Conservation (phyloP, 1,140 invertebrate species). For the Cydia splendana region DNA sequence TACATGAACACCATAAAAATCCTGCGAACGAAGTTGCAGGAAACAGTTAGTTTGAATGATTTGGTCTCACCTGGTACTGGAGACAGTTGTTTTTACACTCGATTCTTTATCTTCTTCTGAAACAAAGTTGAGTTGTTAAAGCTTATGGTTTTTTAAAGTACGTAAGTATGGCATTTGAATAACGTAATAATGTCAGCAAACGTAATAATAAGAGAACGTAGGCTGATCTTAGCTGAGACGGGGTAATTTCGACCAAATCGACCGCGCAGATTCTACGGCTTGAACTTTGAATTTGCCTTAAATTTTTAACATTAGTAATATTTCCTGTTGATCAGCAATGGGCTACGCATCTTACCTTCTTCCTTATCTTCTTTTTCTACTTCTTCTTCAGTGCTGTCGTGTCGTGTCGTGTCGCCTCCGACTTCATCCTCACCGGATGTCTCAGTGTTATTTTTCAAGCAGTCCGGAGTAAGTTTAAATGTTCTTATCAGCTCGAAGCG, state of each 20-base stretch:
- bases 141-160: not conserved
- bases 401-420: not conserved
- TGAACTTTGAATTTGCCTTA: too few species aligned
- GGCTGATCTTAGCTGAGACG: too few species aligned
- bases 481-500: constrained; percentile 61
- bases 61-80: not conserved
- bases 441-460: constrained; percentile 31
- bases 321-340: not conserved
- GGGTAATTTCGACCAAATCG: too few species aligned
- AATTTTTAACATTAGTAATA: not conserved
- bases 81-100: not conserved
- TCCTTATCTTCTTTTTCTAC: not conserved
- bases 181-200: too few species aligned
- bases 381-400: not conserved
- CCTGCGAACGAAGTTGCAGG: too few species aligned
- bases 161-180: not conserved
- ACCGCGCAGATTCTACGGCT: too few species aligned
- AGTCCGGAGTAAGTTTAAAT: constrained; percentile 50
- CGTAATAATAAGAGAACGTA: too few species aligned
- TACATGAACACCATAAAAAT: too few species aligned
- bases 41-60: too few species aligned
- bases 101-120: not conserved
- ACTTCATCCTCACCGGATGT: not conserved
- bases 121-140: not conserved
- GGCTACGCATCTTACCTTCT: not conserved